Evolutionary conservation across 1,140 invertebrate species (phyloP), one percentile per base, ranked within the genome.

Genomic region (Babylonia areolata): DNA sequence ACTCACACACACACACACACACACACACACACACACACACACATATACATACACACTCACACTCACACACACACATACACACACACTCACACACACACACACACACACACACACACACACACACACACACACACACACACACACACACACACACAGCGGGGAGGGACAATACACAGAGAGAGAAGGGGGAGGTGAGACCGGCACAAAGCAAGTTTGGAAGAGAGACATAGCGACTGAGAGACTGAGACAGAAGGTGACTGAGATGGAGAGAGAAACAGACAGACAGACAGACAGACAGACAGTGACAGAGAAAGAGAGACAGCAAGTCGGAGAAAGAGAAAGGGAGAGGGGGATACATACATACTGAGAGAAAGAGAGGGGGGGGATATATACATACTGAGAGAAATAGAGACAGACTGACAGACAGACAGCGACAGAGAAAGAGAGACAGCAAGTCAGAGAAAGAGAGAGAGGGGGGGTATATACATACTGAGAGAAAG

Each of bases 81-180:
- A n/a, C 5, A n/a, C 73, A 23, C 2, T 11, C n/a, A 39, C 15
- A 42, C 35, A 20, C 35, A 39, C 35, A 81, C 35, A 39, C n/a
- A 39, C 79, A 81, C 79, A 39, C n/a, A 20, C 33, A 35, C 79
- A 39, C 35, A 39, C 79, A 81, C 79, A 39, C 12, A 39, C 79
- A 81, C 79, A 20, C 35, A 20, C 79, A 42, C 79, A 20, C 35
- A 5, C 35, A 42, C 79, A 2, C 35, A 39, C 40, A 11, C 35
- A 39, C 17, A 17, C 33, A 42, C 40, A 33, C 2, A 31, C 79
- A 81, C 40, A 39, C 46, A 64, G 58, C 9, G 58, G 28, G 58
- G 28, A 28, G 28, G 58, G 28, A 28, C 3, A 20, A 23, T 3
- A 23, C 9, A 23, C 3, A 20, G 17, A 23, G 28, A 20, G 20